A percentile compares a stretch with the other conserved stretches of the same genome.
phyloP scores from a whole-genome alignment of 2,888 invertebrate genomes.

The Gortyna flavago region DNA sequence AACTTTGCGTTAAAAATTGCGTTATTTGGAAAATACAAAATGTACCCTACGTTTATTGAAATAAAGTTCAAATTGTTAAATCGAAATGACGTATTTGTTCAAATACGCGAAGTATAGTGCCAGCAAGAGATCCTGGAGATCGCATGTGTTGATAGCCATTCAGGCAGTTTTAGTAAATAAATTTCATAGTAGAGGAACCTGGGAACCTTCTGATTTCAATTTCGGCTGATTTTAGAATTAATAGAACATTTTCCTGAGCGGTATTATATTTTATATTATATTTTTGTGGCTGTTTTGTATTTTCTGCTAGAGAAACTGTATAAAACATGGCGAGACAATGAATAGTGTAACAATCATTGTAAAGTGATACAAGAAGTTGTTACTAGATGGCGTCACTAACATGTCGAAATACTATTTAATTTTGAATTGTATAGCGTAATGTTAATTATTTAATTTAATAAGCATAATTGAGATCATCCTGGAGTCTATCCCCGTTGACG shows the following conservation, averaged over 20 bases:
- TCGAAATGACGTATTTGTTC: background rate
- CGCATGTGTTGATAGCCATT: background rate
- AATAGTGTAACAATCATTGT: background rate
- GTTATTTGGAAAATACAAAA: background rate
- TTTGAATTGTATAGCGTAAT: background rate
- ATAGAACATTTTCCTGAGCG: too few species aligned
- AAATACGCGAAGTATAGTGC: background rate
- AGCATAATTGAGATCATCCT: background rate
- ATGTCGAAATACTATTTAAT: background rate
- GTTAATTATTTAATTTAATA: background rate
- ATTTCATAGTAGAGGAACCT: background rate
- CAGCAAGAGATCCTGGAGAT: background rate
- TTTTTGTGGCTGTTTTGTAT: too few species aligned
- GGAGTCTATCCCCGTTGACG: background rate
- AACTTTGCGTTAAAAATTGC: background rate
- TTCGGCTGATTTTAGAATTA: background rate
- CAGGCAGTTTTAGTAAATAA: background rate
- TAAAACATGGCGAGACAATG: background rate
- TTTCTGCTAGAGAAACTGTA: background rate
- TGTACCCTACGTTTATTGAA: background rate
- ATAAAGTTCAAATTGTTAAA: background rate
- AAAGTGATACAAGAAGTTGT: background rate
- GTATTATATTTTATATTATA: too few species aligned
- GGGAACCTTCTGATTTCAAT: background rate
- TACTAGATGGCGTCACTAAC: slow-evolving; percentile 42